phyloP scores from a whole-genome alignment of 2,888 invertebrate species.

The Catocala sponsa region DNA sequence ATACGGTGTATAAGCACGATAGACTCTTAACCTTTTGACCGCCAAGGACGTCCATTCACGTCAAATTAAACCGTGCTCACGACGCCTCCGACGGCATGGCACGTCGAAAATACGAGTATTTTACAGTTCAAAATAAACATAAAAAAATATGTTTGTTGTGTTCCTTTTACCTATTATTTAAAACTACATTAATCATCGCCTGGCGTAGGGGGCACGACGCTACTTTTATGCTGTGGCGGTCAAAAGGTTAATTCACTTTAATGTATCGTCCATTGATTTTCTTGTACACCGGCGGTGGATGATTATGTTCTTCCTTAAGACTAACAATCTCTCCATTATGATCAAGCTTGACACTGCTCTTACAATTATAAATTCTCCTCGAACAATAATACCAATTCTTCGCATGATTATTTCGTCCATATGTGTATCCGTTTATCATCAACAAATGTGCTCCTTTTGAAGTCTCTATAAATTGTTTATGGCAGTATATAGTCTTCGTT shows the following conservation, averaged over 20 bases:
- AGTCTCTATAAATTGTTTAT: conserved; percentile 20
- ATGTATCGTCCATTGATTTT: conserved; percentile 14
- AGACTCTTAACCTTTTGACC: too few relatives aligned
- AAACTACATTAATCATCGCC: too few relatives aligned
- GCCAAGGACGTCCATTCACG: too few relatives aligned
- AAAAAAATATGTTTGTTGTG: too few relatives aligned
- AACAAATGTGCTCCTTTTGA: conserved; percentile 20
- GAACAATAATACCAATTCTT: conserved; percentile 48
- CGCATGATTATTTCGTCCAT: conserved; percentile 27
- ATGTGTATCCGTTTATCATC: conserved; percentile 37
- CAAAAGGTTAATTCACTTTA: conserved; percentile 12
- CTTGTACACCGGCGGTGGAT: conserved; percentile 17
- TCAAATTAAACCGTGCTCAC: too few relatives aligned
- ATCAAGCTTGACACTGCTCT: conserved; percentile 36
- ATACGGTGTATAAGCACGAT: too few relatives aligned
- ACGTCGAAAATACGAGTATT: too few relatives aligned
- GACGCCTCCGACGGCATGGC: too few relatives aligned
- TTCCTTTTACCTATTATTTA: too few relatives aligned
- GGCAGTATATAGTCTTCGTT: neutral
- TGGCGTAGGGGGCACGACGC: too few relatives aligned
- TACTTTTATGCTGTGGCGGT: too few relatives aligned
- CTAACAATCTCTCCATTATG: conserved; percentile 18
- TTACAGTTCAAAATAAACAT: too few relatives aligned
- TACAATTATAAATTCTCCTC: conserved; percentile 39
- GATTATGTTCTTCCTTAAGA: conserved; percentile 22